phyloP scores from a whole-genome alignment of 2,113 vertebrate genomes.

The Sylvia atricapilla region DNA sequence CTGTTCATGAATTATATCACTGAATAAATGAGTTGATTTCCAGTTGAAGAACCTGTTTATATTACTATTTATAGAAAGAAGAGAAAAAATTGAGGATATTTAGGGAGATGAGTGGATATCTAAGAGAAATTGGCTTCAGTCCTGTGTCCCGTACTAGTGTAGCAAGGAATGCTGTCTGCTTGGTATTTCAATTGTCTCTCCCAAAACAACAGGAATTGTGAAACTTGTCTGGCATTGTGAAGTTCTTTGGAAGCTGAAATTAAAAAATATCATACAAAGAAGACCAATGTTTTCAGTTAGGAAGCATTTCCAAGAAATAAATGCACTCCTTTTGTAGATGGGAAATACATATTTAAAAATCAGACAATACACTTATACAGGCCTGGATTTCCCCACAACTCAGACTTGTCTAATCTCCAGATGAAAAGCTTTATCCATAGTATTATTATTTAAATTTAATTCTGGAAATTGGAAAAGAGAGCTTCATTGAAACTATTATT shows the following conservation, averaged over 20 bases:
- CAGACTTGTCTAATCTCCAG: neutral
- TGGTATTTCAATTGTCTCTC: neutral
- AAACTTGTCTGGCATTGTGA: neutral
- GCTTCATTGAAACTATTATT: neutral
- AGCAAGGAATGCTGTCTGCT: neutral
- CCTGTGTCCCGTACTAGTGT: neutral
- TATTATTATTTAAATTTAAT: neutral
- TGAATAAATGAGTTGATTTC: neutral
- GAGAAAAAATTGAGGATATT: neutral
- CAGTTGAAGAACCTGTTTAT: neutral
- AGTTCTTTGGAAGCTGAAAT: neutral
- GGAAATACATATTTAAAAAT: neutral
- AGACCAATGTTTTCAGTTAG: neutral
- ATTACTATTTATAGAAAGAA: neutral
- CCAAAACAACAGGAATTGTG: neutral
- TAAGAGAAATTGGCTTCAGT: neutral
- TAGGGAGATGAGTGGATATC: neutral
- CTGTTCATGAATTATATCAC: neutral
- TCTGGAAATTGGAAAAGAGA: neutral
- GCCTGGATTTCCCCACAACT: neutral
- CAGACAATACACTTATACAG: neutral
- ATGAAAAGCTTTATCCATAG: neutral
- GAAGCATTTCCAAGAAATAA: neutral
- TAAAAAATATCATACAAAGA: neutral
- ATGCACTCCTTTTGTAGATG: neutral